Evolutionary conservation across 2,888 invertebrate species (phyloP), one percentile per base, ranked within the genome.

Genomic region (Habroteleia sp.): DNA sequence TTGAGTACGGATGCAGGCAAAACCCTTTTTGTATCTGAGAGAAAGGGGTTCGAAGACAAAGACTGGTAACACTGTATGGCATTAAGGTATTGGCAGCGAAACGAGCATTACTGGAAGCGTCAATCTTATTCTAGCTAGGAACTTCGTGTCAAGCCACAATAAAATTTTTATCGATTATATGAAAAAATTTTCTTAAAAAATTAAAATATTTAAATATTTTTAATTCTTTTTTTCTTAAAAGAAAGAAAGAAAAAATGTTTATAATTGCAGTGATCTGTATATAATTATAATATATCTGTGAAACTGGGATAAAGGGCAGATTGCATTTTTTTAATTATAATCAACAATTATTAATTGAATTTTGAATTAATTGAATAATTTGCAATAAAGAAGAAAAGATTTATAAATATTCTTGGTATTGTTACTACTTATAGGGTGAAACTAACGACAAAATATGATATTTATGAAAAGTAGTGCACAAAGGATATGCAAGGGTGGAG

Each of bases 81-180:
- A 83, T 84, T 83, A 84, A 82, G 80, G 82, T 84, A 82, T 85
- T 80, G 82, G 79, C 79, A 79, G 73, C n/a, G 50, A 62, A 73
- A 73, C 35, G 41, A 74, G 63, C 31, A 7, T 52, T 48, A 69
- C 63, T 52, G 33, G 42, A 31, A 62, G 74, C 52, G 65, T 58
- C 75, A 76, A 76, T 78, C 72, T 73, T 60, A 68, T 41, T 62
- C 62, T 58, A 63, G 48, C 60, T 69, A 35, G 44, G 54, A 60
- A 68, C 65, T 73, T 75, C 65, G 69, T 68, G 62, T 54, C 54
- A 63, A 58, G 42, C 25, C 11, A 37, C 42, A 48, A 74, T 76
- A 65, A 74, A 76, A 65, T 69, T 7, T 68, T 58, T 62, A 10
- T 52, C 41, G 2, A 16, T n/a, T n/a, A n/a, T n/a, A n/a, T n/a